Percentiles rank a stretch among this genome's conserved stretches.
phyloP scores from a whole-genome alignment of 2,888 invertebrate species.

The Pimpla rufipes region DNA sequence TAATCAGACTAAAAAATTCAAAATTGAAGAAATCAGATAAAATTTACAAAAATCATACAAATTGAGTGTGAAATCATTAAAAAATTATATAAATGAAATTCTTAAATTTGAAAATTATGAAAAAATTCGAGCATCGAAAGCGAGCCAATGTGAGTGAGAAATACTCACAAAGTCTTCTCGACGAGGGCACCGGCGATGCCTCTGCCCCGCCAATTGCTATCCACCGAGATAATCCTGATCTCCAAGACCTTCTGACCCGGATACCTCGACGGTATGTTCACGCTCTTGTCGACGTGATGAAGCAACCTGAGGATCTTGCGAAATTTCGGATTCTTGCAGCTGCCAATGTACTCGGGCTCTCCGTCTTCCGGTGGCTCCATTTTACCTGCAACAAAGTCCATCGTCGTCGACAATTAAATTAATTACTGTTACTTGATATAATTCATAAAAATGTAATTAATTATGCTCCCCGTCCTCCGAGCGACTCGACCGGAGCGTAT shows the following conservation, averaged over 20 bases:
- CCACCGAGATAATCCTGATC: slow-evolving; percentile 89
- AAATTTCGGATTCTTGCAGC: slow-evolving; percentile 88
- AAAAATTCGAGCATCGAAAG: no score
- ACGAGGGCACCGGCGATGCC: slow-evolving; percentile 90
- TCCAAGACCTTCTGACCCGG: slow-evolving; percentile 87
- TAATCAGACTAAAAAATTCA: slow-evolving; percentile 5
- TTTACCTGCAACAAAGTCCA: slow-evolving; percentile 77
- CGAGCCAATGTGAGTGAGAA: no score
- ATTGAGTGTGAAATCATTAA: not conserved
- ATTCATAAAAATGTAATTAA: no score
- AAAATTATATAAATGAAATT: not conserved
- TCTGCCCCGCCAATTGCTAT: slow-evolving; percentile 88
- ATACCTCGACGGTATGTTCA: slow-evolving; percentile 87
- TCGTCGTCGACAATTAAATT: slow-evolving; percentile 9
- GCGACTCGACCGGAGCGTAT: no score
- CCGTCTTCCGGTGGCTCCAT: slow-evolving; percentile 85
- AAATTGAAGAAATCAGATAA: not conserved
- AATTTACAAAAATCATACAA: not conserved
- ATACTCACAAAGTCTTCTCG: slow-evolving; percentile 88
- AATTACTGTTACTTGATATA: no score
- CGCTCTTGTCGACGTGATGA: slow-evolving; percentile 87
- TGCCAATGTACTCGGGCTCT: slow-evolving; percentile 84
- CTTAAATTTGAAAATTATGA: no score
- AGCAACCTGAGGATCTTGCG: slow-evolving; percentile 89
- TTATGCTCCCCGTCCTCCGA: no score